A percentile compares a stretch with the other conserved stretches of the same genome.
Evolutionary conservation across 2,113 vertebrate genomes (phyloP).

Genomic region (Oncorhynchus kisutch): DNA sequence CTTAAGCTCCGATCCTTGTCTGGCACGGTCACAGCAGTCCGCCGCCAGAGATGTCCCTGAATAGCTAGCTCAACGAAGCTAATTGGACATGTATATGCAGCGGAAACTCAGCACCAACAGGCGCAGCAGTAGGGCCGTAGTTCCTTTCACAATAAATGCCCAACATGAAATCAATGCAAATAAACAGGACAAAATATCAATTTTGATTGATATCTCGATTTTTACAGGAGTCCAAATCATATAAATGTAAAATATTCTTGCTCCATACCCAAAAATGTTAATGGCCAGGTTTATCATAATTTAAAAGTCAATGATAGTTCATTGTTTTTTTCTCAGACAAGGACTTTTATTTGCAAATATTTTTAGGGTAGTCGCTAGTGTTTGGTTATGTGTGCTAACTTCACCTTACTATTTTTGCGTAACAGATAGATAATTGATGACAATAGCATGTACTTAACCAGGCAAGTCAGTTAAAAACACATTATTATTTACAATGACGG

Average conservation of each 20-base stretch:
- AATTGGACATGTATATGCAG: conserved; percentile 56
- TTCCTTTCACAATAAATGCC: conserved; percentile 52
- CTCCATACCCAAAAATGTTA: neutral
- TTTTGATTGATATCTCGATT: neutral
- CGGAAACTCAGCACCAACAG: conserved; percentile 37
- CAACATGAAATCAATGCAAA: neutral
- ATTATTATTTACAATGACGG: too few relatives aligned
- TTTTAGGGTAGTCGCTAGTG: neutral
- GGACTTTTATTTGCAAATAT: neutral
- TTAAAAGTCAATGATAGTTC: neutral
- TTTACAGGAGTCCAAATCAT: neutral
- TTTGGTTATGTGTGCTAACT: neutral
- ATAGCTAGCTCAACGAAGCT: conserved; percentile 61
- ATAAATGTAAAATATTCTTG: neutral
- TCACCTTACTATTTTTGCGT: neutral
- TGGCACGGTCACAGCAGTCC: conserved; percentile 54
- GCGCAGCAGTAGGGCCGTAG: neutral
- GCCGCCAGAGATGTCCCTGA: conserved; percentile 54
- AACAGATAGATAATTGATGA: neutral
- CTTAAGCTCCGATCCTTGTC: conserved; percentile 36
- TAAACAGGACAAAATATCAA: too few relatives aligned
- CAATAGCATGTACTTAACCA: neutral
- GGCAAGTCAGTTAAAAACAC: too few relatives aligned
- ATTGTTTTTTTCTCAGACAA: neutral
- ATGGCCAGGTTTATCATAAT: too few relatives aligned